Evolutionary conservation across 2,888 invertebrate genomes (phyloP), one percentile per base, ranked within the genome.

Genomic region (Gnatocerus cornutus): DNA sequence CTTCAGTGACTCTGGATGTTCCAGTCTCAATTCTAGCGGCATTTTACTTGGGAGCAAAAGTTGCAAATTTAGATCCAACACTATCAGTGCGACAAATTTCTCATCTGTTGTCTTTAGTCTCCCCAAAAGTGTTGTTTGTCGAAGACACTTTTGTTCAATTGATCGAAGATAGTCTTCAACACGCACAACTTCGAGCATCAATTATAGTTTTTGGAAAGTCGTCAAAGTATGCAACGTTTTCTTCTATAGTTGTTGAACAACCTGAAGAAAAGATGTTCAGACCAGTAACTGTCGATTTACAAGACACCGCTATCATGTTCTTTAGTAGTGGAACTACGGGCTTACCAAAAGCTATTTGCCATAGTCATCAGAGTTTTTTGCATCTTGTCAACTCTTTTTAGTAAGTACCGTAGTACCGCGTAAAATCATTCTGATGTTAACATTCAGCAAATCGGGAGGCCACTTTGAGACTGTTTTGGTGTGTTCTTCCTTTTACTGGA

Each of bases 1-100:
- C 85, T 5, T 83, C 84, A 0, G 87, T 85, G 69, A 85, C 86
- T 37, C 37, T 87, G 4, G 83, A 88, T 64, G 76, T 85, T 7
- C 78, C 80, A 2, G 81, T 87, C 13, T 87, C 88, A 0, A 83
- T 86, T 55, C 83, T 88, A 43, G 87, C 87, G 0, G 83, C 85
- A 0, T 72, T 86, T 1, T 87, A 84, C 73, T 79, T 87, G 7
- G 88, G 88, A 1, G 80, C 79, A 4, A 78, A 76, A 39, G 68
- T 79, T 0, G 77, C 79, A 1, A 77, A 78, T 9, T 64, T 82
- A 12, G 80, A 83, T 67, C 79, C 79, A 1, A 73, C 71, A 0
- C 69, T 81, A 41, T 76, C 78, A 0, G 29, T 66, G 0, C 37
- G 53, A 7, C 78, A 81, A 9, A 76, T 72, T 3, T 55, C 56